Conservation (phyloP, 2,888 invertebrate genomes). For the Cheilosia urbana region DNA sequence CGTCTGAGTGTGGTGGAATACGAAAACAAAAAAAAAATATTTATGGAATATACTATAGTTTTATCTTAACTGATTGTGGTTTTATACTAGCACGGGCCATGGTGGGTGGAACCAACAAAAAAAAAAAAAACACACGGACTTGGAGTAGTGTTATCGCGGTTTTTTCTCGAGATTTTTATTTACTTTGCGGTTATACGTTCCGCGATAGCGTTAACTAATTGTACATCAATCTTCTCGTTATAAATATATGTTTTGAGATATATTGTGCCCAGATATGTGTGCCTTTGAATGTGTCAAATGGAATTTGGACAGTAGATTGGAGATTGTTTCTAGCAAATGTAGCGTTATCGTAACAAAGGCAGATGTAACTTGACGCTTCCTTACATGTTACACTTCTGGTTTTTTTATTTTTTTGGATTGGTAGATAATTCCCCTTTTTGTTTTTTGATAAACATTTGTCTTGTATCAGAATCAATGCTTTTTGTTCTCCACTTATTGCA, state of each 20-base stretch:
- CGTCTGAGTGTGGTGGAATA: neutral
- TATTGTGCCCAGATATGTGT: neutral
- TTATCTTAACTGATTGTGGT: conserved; percentile 51
- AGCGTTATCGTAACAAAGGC: too few relatives aligned
- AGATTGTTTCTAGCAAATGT: too few relatives aligned
- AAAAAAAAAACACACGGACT: neutral
- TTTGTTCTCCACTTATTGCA: too few relatives aligned
- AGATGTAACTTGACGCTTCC: too few relatives aligned
- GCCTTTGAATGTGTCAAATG: too few relatives aligned
- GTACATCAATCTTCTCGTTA: neutral
- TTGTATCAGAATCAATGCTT: too few relatives aligned
- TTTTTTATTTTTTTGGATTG: too few relatives aligned
- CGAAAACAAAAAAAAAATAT: neutral
- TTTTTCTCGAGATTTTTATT: conserved; percentile 24
- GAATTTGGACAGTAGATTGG: too few relatives aligned
- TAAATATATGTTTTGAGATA: neutral
- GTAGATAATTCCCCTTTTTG: too few relatives aligned
- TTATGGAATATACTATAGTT: conserved; percentile 1
- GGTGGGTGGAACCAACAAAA: neutral
- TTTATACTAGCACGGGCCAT: conserved; percentile 42
- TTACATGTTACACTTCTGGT: too few relatives aligned
- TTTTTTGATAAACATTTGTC: too few relatives aligned
- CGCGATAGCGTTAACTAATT: conserved; percentile 11
- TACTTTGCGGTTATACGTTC: conserved; percentile 15
- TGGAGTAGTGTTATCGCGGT: conserved; percentile 6